phyloP scores from a whole-genome alignment of 2,797 vertebrate genomes.

The Zonotrichia albicollis region DNA sequence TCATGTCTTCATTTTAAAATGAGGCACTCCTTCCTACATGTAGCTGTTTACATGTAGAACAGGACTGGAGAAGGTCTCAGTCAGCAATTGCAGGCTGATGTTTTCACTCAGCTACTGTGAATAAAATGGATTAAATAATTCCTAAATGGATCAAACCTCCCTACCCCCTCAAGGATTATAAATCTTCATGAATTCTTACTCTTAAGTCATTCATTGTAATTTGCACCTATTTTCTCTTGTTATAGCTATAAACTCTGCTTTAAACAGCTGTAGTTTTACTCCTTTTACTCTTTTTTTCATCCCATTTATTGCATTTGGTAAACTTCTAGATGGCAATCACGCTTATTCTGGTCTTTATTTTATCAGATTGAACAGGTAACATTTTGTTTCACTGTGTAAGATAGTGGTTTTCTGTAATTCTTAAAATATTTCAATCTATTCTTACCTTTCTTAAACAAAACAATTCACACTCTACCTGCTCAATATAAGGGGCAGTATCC shows the following conservation, averaged over 20 bases:
- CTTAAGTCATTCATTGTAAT: neutral
- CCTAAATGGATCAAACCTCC: neutral
- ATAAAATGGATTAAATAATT: neutral
- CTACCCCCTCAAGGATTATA: neutral
- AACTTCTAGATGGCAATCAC: neutral
- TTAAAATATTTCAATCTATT: neutral
- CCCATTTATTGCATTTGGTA: neutral
- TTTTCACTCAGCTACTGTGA: neutral
- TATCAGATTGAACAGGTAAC: neutral
- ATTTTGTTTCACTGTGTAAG: neutral
- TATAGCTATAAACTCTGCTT: neutral
- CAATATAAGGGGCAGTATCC: neutral
- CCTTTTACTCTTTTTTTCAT: no score
- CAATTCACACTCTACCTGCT: neutral
- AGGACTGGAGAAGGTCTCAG: neutral
- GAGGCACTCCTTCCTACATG: fast-evolving
- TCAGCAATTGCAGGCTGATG: neutral
- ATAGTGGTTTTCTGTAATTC: neutral
- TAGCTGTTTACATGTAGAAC: neutral
- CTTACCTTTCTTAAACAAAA: neutral
- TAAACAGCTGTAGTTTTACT: neutral
- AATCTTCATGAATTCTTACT: neutral
- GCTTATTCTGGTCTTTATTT: neutral
- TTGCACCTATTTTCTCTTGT: neutral
- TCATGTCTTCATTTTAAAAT: neutral